Percentiles rank a stretch among this genome's conserved stretches.
These are phyloP conservation scores for Apteryx owenii DNA, from an alignment of 2,113 vertebrate genomes.

Conservation along the genomic window DNA sequence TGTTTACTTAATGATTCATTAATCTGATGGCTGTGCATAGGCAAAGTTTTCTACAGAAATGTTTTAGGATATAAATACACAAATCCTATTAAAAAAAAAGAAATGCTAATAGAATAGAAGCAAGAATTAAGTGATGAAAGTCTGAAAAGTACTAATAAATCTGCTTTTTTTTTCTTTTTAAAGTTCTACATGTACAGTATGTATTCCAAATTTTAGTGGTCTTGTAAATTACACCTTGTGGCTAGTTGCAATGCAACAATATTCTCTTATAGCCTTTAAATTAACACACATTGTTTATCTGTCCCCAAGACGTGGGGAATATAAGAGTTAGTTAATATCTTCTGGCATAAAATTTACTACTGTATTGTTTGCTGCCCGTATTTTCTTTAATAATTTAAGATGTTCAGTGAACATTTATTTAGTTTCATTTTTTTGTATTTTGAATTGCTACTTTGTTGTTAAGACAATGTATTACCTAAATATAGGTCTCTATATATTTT, in stretches of 20 bases:
- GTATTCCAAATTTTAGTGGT: constrained; percentile 12
- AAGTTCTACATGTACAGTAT: background rate
- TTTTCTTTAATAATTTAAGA: constrained; percentile 24
- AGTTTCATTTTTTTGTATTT: constrained; percentile 22
- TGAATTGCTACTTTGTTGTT: background rate
- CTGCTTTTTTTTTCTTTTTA: background rate
- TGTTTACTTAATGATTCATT: background rate
- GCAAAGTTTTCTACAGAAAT: background rate
- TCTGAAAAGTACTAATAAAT: background rate
- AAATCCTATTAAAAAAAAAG: background rate
- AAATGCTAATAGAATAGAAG: background rate
- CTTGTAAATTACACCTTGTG: constrained; percentile 26
- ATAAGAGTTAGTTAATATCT: constrained; percentile 9
- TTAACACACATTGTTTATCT: background rate
- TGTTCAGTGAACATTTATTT: background rate
- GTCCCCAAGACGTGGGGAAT: constrained; percentile 26
- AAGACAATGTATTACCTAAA: background rate
- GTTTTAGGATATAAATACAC: background rate
- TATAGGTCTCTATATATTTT: background rate
- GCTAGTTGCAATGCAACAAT: background rate
- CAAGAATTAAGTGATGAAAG: background rate
- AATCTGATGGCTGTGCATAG: background rate
- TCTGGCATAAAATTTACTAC: constrained; percentile 4
- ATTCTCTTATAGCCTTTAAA: constrained; percentile 38
- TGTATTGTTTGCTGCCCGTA: background rate